A percentile compares a stretch with the other conserved stretches of the same genome.
Conservation (phyloP, 2,113 vertebrate species). For the Hippocampus mohnikei region DNA sequence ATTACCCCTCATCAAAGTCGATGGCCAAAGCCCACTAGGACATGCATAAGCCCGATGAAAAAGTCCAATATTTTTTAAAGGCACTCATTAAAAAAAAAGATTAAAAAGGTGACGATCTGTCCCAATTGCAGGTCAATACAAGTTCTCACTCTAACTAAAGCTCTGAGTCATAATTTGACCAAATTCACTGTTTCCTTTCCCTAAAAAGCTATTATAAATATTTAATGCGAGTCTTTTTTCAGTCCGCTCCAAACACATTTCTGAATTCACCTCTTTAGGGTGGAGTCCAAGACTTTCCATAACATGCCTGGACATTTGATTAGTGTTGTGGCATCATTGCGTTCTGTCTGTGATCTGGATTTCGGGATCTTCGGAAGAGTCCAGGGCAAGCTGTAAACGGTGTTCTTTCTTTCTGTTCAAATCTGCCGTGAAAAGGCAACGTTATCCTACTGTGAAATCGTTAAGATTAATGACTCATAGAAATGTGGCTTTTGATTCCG, state of each 20-base stretch:
- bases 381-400: background rate
- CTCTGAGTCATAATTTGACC: background rate
- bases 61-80: constrained; percentile 53
- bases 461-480: background rate
- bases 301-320: background rate
- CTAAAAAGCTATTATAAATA: background rate
- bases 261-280: background rate
- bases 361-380: background rate
- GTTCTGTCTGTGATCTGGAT: background rate
- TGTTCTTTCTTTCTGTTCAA: background rate
- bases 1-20: constrained; percentile 67
- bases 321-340: background rate
- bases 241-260: background rate
- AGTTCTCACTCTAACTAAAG: background rate
- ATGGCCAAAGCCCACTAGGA: constrained; percentile 52
- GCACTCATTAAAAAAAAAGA: constrained; percentile 53
- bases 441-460: background rate
- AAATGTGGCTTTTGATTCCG: background rate
- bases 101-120: constrained; percentile 32
- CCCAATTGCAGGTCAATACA: background rate
- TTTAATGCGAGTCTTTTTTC: background rate
- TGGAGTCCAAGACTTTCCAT: too few relatives aligned
- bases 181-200: background rate
- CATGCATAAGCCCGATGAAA: constrained; percentile 54
- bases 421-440: background rate